Evolutionary conservation across 2,797 vertebrate species (phyloP), one percentile per base, ranked within the genome.

Genomic region (Tenualosa ilisha): DNA sequence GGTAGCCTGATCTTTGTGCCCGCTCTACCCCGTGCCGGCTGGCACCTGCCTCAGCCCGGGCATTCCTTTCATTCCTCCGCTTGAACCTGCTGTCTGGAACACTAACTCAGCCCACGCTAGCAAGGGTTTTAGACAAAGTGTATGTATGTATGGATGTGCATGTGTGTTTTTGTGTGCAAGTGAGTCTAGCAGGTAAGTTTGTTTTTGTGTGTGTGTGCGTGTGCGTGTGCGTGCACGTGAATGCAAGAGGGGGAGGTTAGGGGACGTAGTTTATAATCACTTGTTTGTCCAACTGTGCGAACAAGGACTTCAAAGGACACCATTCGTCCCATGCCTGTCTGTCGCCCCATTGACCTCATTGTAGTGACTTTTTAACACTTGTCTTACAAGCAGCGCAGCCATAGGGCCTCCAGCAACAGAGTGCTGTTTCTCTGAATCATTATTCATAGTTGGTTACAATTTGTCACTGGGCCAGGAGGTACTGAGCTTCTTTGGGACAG

Each of bases 31-130:
- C 8, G 72, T 75, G 68, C 37, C 31, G 72, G 15, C 72, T 79
- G 72, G 72, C 72, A 79, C 72, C 72, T 79, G 72, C 72, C 72
- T 43, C 37, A 6, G 72, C 6, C 72, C 8, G 15, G 40, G 72
- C 72, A 79, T 79, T 79, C 72, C 72, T 79, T 40, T 79, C 37
- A 79, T 79, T 40, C 72, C 72, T 17, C 2, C 17, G 72, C 72
- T 72, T 72, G 15, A 46, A 79, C 72, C 40, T 79, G 72, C 72
- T 37, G 72, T 79, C 40, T 79, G 72, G 72, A 79, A 43, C 72
- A 15, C 72, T 46, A 22, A 43, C 72, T 46, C 72, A 1, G 37
- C 37, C 40, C 20, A 2, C 40, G 6, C 37, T 0, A 46, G 13
- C 37, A 22, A 46, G 37, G 22, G 72, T 9, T 17, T 43, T 46